Evolutionary conservation across 1,140 invertebrate genomes (phyloP).

Genomic region (Drosophila lacteicornis): DNA sequence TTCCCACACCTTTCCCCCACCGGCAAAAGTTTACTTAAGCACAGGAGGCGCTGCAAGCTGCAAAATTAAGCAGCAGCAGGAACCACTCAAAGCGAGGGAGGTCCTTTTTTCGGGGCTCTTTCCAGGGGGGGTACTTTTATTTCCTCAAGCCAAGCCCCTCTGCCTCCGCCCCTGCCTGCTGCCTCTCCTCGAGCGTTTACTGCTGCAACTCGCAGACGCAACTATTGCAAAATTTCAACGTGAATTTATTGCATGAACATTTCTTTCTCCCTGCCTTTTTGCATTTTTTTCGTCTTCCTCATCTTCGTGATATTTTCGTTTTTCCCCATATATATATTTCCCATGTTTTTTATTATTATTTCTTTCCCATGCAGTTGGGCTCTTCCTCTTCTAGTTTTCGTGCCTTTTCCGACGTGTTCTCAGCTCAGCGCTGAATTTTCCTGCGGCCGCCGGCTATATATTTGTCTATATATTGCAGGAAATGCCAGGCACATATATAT

Average conservation of each 20-base stretch:
- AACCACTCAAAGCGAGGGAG: slow-evolving; percentile 44
- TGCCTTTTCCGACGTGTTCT: slow-evolving; percentile 36
- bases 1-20: not conserved
- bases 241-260: slow-evolving; percentile 75
- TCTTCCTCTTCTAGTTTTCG: slow-evolving; percentile 27
- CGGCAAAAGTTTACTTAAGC: slow-evolving; percentile 60
- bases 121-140: slow-evolving; percentile 35
- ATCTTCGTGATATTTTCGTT: slow-evolving; percentile 57
- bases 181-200: slow-evolving; percentile 34
- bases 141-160: slow-evolving; percentile 29
- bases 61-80: slow-evolving; percentile 64
- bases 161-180: slow-evolving; percentile 20
- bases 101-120: not conserved
- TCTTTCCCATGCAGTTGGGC: slow-evolving; percentile 1
- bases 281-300: slow-evolving; percentile 44
- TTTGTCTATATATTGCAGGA: slow-evolving; percentile 20
- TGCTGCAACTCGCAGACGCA: slow-evolving; percentile 62
- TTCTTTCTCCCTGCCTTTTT: slow-evolving; percentile 48
- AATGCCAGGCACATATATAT: slow-evolving; percentile 7
- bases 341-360: slow-evolving; percentile 29
- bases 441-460: slow-evolving; percentile 35
- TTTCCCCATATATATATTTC: slow-evolving; percentile 19
- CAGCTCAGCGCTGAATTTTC: slow-evolving; percentile 26
- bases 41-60: slow-evolving; percentile 59
- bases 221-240: slow-evolving; percentile 76